These are phyloP conservation scores for Lithobates sylvaticus DNA, from an alignment of 2,797 vertebrate genomes.

Conservation along the genomic window DNA sequence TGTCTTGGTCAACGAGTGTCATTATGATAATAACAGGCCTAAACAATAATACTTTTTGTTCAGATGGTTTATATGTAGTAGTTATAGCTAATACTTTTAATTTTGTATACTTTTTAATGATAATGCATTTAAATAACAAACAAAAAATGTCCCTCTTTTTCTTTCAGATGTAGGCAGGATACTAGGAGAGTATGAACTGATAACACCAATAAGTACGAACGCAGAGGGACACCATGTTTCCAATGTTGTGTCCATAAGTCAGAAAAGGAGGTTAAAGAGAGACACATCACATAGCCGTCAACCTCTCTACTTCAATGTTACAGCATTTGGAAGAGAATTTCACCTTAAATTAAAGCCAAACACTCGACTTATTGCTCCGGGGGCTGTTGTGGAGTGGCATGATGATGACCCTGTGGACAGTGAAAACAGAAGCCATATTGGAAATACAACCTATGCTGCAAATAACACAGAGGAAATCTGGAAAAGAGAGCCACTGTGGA, in stretches of 20 bases:
- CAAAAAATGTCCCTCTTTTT: neutral
- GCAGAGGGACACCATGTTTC: constrained; percentile 90
- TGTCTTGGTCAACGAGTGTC: too few relatives aligned
- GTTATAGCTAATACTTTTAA: too few relatives aligned
- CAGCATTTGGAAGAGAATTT: constrained; percentile 91
- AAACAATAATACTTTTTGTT: too few relatives aligned
- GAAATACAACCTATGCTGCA: constrained; percentile 40
- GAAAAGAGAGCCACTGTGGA: constrained; percentile 87
- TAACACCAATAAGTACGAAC: constrained; percentile 90
- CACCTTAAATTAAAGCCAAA: constrained; percentile 91
- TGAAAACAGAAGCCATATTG: constrained; percentile 68
- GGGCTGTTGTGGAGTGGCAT: constrained; percentile 91
- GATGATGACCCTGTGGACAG: constrained; percentile 74
- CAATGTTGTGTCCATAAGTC: constrained; percentile 86
- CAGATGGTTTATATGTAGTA: too few relatives aligned
- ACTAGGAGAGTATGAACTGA: constrained; percentile 85
- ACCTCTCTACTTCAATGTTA: constrained; percentile 91
- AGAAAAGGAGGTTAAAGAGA: constrained; percentile 85
- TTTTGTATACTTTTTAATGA: neutral
- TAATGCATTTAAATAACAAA: neutral
- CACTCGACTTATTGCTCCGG: constrained; percentile 83
- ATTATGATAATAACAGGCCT: too few relatives aligned
- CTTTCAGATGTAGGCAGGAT: constrained; percentile 72
- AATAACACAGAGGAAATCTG: constrained; percentile 72
- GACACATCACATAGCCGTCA: constrained; percentile 71